These are phyloP conservation scores for Echinops telfairi DNA, from an alignment of 2,113 vertebrate species.

Conservation along the genomic window DNA sequence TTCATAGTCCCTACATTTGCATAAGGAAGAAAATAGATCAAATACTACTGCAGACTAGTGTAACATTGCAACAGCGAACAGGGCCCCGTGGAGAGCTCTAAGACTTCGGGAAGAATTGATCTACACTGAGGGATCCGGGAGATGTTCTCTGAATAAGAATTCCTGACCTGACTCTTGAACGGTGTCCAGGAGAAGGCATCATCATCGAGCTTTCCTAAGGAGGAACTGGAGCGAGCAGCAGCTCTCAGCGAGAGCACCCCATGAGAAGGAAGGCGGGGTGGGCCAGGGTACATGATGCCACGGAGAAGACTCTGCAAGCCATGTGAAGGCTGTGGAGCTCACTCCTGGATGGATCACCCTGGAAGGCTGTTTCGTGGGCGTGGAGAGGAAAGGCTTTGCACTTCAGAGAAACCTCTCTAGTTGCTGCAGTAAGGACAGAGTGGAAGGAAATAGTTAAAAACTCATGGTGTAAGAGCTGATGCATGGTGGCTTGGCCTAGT, in stretches of 20 bases:
- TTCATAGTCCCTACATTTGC: background rate
- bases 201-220: background rate
- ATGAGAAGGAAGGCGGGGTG: background rate
- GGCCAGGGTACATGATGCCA: too few relatives aligned
- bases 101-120: slow-evolving; percentile 9
- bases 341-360: background rate
- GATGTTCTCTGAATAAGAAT: background rate
- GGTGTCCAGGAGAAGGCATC: background rate
- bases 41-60: background rate
- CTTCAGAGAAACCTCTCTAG: background rate
- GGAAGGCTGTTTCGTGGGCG: background rate
- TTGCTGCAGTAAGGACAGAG: background rate
- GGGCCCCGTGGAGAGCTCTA: background rate
- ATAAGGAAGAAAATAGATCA: background rate
- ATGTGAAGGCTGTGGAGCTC: background rate
- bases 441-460: background rate
- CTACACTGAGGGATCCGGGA: background rate
- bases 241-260: background rate
- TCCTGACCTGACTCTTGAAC: background rate
- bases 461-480: background rate
- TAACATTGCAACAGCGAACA: background rate
- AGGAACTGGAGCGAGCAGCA: background rate
- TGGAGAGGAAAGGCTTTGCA: background rate
- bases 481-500: background rate
- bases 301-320: background rate